Evolutionary conservation across 2,797 vertebrate genomes (phyloP), one percentile per base, ranked within the genome.

Genomic region (Cynopterus sphinx): DNA sequence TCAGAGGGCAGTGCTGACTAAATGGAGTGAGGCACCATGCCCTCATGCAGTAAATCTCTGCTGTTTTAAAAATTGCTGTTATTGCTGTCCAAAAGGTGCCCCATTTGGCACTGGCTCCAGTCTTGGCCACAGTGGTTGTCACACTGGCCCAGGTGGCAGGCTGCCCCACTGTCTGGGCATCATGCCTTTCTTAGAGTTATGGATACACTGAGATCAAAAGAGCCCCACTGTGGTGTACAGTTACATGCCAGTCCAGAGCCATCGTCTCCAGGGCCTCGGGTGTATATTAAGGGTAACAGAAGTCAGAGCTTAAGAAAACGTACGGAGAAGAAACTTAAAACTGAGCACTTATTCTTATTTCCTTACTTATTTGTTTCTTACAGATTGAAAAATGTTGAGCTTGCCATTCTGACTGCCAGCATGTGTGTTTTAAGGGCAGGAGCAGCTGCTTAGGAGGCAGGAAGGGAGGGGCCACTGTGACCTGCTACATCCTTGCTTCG

Each of bases 1-100:
- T 63, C 65, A 9, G 49, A 67, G 31, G 51, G 63, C 13, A 61
- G 83, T 55, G n/a, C 67, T 19, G 36, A 13, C 28, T 36, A 0
- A 22, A 41, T 65, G 71, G 83, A 46, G n/a, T 82, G 75, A 93
- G 88, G 39, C 51, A 36, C 70, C 8, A 1, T 67, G 78, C 90
- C 16, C 55, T 46, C 71, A 49, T 39, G 28, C 31, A 46, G 16
- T 83, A 79, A 73, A 78, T 49, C 79, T 81, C 67, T 79, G 78
- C 93, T 71, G 3, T 87, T 92, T 95, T 46, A 59, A 91, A 91
- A 81, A 51, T 88, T 46, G 43, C 33, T 63, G 67, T 91, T 95
- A 63, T n/a, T 87, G 33, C 26, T 53, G n/a, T 87, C 70, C 49
- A 39, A 70, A 96, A 83, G 17, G 11, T 79, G 53, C 73, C 68